Evolutionary conservation across 2,888 invertebrate genomes (phyloP).

Genomic region (Penaeus monodon): DNA sequence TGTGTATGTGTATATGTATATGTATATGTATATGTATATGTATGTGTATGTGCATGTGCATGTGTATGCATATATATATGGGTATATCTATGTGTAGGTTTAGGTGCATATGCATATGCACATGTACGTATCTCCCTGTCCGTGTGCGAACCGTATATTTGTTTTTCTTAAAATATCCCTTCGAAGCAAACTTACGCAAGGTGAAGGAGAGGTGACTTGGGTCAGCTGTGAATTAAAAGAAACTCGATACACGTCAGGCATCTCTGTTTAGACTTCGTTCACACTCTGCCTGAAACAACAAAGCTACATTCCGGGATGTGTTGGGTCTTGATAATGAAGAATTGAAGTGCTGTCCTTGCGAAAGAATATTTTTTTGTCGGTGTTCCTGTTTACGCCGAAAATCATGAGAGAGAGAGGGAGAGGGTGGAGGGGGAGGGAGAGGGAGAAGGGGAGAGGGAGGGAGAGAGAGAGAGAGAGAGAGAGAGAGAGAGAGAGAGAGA

Average conservation of each 20-base stretch:
- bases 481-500: background rate
- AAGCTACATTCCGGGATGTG: no score
- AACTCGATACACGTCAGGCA: no score
- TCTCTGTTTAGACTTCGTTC: no score
- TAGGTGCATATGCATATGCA: background rate
- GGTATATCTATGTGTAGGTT: background rate
- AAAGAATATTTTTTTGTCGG: background rate
- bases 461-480: background rate
- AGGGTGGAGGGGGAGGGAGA: background rate
- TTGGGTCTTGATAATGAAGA: background rate
- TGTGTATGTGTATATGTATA: constrained; percentile 1
- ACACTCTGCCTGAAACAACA: no score
- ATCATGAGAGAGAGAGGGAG: background rate
- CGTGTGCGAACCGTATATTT: background rate
- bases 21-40: background rate
- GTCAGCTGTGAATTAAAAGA: no score
- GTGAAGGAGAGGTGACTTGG: background rate
- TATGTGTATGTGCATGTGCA: background rate
- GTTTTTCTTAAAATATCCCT: background rate
- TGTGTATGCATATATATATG: background rate
- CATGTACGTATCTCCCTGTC: background rate
- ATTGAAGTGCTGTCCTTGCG: background rate
- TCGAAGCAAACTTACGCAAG: background rate
- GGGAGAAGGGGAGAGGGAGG: background rate
- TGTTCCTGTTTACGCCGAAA: background rate